Evolutionary conservation across 2,113 vertebrate species (phyloP), one percentile per base, ranked within the genome.

Genomic region (Baryphthengus martii): DNA sequence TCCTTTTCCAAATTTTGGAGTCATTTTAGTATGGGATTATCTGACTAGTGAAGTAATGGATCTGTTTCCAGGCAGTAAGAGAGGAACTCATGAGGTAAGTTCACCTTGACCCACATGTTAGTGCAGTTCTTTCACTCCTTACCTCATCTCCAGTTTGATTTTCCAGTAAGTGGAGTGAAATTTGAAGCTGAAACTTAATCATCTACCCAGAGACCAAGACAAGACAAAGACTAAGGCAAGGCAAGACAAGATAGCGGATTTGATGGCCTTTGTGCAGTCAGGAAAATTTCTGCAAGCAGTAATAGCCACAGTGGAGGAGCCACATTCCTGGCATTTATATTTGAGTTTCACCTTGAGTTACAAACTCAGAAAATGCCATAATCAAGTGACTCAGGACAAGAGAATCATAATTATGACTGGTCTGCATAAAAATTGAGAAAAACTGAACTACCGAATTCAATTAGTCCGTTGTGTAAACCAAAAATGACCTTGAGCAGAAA

Each of bases 401-500:
- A 92, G 20, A 0, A 45, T 6, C 39, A 40, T 35, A 80, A 78
- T 77, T 87, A 88, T 40, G 44, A 28, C 33, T 89, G n/a, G 52
- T 86, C 49, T 87, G 70, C 83, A 78, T 86, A 78, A 89, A 92
- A 93, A 67, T 10, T 33, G 61, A 81, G 79, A 66, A 85, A 90
- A 90, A 19, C 13, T 9, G 35, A 76, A 72, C 59, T 37, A 56
- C 21, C 86, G 50, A 74, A 92, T 81, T 88, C 72, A 72, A 15
- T 94, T 58, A 84, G 21, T 81, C 68, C 90, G 72, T 84, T 95
- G 72, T 92, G 40, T 88, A 92, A 96, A 89, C 19, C 35, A 89
- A 55, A 96, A 81, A 85, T 39, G 29, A 65, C 88, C 88, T 72
- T 58, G 12, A 92, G 92, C 13, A 73, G 61, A 96, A 88, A 92